Evolutionary conservation across 2,113 vertebrate species (phyloP).

Genomic region (Oncorhynchus masou): DNA sequence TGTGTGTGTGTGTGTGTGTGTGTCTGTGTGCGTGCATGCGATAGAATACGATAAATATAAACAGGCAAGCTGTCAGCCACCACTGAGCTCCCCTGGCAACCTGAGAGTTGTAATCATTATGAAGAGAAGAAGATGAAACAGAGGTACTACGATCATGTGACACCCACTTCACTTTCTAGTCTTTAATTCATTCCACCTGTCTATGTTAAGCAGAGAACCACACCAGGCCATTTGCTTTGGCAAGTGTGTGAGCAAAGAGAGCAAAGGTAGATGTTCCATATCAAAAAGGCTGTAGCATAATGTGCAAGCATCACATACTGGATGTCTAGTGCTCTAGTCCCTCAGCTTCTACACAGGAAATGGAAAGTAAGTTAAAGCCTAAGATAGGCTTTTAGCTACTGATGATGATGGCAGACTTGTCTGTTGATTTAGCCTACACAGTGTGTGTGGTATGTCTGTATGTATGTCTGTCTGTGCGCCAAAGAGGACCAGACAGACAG

Average conservation of each 20-base stretch:
- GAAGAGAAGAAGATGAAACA: conserved; percentile 27
- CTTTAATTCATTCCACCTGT: conserved; percentile 34
- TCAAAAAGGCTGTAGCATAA: conserved; percentile 24
- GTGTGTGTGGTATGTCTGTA: conserved; percentile 4
- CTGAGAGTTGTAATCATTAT: conserved; percentile 51
- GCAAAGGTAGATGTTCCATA: conserved; percentile 20
- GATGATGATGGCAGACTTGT: conserved; percentile 28
- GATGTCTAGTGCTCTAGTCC: conserved; percentile 33
- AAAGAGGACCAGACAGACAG: conserved; percentile 10
- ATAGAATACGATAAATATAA: conserved; percentile 54
- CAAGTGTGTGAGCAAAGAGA: too few species aligned
- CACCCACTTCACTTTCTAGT: conserved; percentile 28
- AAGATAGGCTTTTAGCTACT: conserved; percentile 44
- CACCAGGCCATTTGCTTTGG: too few species aligned
- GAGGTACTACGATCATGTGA: neutral
- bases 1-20: neutral
- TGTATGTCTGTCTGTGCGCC: neutral
- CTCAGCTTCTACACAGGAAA: conserved; percentile 58
- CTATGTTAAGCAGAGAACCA: conserved; percentile 3
- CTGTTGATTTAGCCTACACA: neutral
- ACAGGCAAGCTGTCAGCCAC: conserved; percentile 43
- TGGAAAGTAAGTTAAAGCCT: conserved; percentile 67
- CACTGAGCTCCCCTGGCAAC: neutral
- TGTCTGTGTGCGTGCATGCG: neutral
- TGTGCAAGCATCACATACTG: conserved; percentile 41